Evolutionary conservation across 2,113 vertebrate genomes (phyloP).

Genomic region (Lota lota): DNA sequence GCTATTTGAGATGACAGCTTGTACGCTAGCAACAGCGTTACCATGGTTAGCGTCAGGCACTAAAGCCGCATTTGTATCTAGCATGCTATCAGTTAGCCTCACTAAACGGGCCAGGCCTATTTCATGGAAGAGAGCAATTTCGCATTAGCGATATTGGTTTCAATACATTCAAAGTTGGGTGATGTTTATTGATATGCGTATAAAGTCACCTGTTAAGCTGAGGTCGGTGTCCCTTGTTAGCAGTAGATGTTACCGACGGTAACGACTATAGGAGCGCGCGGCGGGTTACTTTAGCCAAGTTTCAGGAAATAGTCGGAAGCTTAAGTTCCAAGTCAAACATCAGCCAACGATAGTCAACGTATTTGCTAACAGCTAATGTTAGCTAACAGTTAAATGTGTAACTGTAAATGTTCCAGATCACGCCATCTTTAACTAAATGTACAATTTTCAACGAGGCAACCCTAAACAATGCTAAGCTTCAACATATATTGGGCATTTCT

Average conservation of each 20-base stretch:
- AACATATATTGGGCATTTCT: too few relatives aligned
- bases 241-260: background rate
- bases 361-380: too few relatives aligned
- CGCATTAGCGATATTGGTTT: background rate
- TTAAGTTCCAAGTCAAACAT: slow-evolving; percentile 1
- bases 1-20: slow-evolving; percentile 52
- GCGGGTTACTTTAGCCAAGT: background rate
- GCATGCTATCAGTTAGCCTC: slow-evolving; percentile 37
- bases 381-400: too few relatives aligned
- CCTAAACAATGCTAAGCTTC: too few relatives aligned
- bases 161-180: background rate
- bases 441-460: too few relatives aligned
- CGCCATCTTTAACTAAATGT: too few relatives aligned
- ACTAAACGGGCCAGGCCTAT: slow-evolving; percentile 15
- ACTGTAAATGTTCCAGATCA: too few relatives aligned
- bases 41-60: slow-evolving; percentile 11
- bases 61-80: slow-evolving; percentile 43
- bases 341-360: too few relatives aligned
- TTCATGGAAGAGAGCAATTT: background rate
- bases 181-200: background rate
- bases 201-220: background rate
- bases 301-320: slow-evolving; percentile 55
- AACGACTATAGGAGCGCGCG: background rate
- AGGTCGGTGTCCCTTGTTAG: background rate
- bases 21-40: slow-evolving; percentile 33